phyloP scores from a whole-genome alignment of 2,888 invertebrate genomes.

The Norana najaformis region DNA sequence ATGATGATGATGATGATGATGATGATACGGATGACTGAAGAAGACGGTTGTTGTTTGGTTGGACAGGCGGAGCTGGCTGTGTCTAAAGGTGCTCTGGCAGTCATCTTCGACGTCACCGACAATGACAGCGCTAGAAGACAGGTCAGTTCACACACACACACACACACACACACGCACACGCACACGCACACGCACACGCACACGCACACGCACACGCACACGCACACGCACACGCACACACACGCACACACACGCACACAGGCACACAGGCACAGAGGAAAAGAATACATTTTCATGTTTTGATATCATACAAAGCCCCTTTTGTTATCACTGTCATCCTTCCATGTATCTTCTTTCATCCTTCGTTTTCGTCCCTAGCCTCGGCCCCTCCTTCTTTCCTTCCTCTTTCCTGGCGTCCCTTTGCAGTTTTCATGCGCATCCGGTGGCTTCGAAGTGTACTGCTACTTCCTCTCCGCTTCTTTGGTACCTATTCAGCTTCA shows the following conservation, averaged over 20 bases:
- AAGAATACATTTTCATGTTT: neutral
- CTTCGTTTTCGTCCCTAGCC: neutral
- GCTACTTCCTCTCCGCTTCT: neutral
- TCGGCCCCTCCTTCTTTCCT: neutral
- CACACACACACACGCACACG: neutral
- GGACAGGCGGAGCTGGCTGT: conserved; percentile 34
- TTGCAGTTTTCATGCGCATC: neutral
- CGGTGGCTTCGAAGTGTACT: neutral
- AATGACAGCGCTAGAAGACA: conserved; percentile 27
- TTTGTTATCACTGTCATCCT: neutral
- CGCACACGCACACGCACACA: neutral
- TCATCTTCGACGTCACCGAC: conserved; percentile 37
- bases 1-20: neutral
- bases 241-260: too few species aligned
- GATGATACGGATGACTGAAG: neutral
- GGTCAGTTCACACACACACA: conserved; percentile 8
- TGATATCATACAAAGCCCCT: neutral
- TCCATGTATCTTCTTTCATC: too few species aligned
- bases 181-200: too few species aligned
- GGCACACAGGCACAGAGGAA: neutral
- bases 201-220: neutral
- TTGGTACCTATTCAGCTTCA: neutral
- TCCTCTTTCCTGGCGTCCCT: neutral
- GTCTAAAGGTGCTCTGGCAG: conserved; percentile 32
- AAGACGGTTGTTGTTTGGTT: neutral